These are phyloP conservation scores for Orussus abietinus DNA, from an alignment of 1,140 invertebrate genomes.

Conservation along the genomic window DNA sequence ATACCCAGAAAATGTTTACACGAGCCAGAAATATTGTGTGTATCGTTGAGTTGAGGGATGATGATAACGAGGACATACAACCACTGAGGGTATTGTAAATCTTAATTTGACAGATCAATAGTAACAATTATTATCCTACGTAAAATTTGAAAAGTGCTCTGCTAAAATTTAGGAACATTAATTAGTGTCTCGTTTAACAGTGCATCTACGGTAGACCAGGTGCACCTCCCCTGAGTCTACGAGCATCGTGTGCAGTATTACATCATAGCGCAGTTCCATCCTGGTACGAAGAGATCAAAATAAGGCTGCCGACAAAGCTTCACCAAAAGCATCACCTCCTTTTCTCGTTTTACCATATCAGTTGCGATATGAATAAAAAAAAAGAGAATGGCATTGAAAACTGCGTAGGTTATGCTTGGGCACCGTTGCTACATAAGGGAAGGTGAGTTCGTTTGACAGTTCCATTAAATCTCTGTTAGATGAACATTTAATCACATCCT, in stretches of 20 bases:
- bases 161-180: conserved; percentile 2
- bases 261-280: conserved; percentile 78
- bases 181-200: conserved; percentile 46
- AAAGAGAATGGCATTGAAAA: conserved; percentile 75
- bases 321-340: conserved; percentile 76
- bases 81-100: conserved; percentile 61
- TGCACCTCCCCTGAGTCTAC: conserved; percentile 59
- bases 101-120: conserved; percentile 6
- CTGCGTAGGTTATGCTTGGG: conserved; percentile 88
- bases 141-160: conserved; percentile 3
- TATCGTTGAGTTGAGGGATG: conserved; percentile 78
- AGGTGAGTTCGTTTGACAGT: conserved; percentile 56
- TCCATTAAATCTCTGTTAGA: no score
- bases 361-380: conserved; percentile 81
- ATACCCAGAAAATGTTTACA: conserved; percentile 85
- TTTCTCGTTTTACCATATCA: conserved; percentile 87
- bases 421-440: conserved; percentile 77
- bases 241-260: conserved; percentile 68
- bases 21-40: conserved; percentile 89
- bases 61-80: conserved; percentile 66
- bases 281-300: conserved; percentile 89
- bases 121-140: conserved; percentile 1
- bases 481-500: conserved; percentile 1
- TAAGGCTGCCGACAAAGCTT: conserved; percentile 74
- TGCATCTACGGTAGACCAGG: conserved; percentile 74